phyloP scores from a whole-genome alignment of 2,113 vertebrate genomes.

The Grallaria varia region DNA sequence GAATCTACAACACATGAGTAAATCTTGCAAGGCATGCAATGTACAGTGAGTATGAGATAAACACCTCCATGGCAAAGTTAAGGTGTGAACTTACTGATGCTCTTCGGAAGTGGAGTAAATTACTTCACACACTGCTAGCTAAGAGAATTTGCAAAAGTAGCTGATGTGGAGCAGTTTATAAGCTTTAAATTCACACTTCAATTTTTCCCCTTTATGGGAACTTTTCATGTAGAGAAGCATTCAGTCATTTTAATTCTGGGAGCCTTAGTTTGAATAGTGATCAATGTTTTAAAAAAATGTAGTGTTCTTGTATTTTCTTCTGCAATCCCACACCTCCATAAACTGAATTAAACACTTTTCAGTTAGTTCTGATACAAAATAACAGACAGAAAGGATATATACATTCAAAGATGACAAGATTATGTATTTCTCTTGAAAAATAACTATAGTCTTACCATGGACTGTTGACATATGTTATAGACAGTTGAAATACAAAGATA shows the following conservation, averaged over 20 bases:
- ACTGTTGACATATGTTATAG: background rate
- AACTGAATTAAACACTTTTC: background rate
- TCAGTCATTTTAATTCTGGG: background rate
- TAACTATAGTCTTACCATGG: background rate
- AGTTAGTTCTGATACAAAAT: background rate
- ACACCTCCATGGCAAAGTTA: background rate
- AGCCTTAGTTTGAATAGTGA: background rate
- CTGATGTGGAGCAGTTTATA: background rate
- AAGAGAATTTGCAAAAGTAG: background rate
- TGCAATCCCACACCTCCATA: background rate
- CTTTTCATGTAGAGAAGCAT: background rate
- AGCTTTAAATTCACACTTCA: background rate
- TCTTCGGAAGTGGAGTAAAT: conserved; percentile 26
- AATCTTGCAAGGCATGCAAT: background rate
- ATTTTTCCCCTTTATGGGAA: background rate
- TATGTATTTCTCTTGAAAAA: background rate
- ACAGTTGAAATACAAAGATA: background rate
- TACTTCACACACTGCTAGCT: conserved; percentile 4
- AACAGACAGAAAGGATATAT: background rate
- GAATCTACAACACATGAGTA: background rate
- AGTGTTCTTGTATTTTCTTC: background rate
- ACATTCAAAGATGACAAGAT: background rate
- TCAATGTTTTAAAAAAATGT: background rate
- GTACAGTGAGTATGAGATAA: background rate
- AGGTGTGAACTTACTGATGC: background rate